phyloP scores from a whole-genome alignment of 1,140 invertebrate species.

The Atopsyche davidsoni region DNA sequence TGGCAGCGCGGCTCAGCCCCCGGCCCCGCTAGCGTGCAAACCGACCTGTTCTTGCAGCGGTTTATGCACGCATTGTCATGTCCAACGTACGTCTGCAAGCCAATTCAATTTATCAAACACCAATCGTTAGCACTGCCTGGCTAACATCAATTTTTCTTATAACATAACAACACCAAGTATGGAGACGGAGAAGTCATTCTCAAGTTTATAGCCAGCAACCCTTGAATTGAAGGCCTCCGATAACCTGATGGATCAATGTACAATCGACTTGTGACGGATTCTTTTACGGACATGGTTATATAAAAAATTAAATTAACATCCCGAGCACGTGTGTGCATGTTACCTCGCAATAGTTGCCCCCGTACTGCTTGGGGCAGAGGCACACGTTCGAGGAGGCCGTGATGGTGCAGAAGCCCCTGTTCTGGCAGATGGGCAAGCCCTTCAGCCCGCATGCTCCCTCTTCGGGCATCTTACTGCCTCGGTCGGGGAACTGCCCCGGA shows the following conservation, averaged over 20 bases:
- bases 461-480: slow-evolving; percentile 1
- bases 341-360: slow-evolving; percentile 48
- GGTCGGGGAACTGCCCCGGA: no score
- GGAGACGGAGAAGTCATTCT: no score
- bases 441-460: slow-evolving; percentile 11
- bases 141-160: no score
- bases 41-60: slow-evolving; percentile 52
- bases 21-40: slow-evolving; percentile 40
- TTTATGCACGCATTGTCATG: slow-evolving; percentile 55
- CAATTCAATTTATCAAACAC: no score
- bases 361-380: slow-evolving; percentile 47
- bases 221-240: no score
- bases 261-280: no score
- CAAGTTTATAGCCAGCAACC: no score
- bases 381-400: slow-evolving; percentile 36
- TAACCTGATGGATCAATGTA: no score
- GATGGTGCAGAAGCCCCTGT: slow-evolving; percentile 43
- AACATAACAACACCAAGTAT: no score
- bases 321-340: not conserved
- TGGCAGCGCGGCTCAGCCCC: slow-evolving; percentile 44
- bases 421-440: slow-evolving; percentile 34
- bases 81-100: slow-evolving; percentile 43
- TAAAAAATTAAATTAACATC: no score
- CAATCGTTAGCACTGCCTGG: no score
- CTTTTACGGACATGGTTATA: no score